These are phyloP conservation scores for Mesorhabditis belari DNA, from an alignment of 2,888 invertebrate species.

Conservation along the genomic window DNA sequence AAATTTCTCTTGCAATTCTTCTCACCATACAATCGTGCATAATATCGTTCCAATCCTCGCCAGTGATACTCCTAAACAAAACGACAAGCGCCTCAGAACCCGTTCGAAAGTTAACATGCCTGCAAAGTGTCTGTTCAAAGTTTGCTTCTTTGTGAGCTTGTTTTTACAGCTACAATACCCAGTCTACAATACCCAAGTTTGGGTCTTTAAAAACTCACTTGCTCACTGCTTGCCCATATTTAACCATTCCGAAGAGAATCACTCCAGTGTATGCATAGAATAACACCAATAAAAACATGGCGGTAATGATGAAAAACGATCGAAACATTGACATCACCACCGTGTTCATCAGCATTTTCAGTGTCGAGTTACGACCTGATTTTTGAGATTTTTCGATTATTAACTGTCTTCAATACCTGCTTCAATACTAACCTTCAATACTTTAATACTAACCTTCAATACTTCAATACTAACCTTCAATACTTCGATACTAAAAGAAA, in stretches of 20 bases:
- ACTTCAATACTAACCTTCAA: neutral
- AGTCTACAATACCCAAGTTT: too few species aligned
- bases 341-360: slow-evolving; percentile 99
- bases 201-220: slow-evolving; percentile 35
- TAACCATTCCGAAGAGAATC: slow-evolving; percentile 95
- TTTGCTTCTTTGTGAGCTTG: too few species aligned
- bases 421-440: too few species aligned
- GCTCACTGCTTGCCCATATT: slow-evolving; percentile 89
- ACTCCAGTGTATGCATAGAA: slow-evolving; percentile 97
- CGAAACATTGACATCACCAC: slow-evolving; percentile 99
- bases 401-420: too few species aligned
- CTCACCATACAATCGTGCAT: slow-evolving; percentile 99
- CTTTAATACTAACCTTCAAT: neutral
- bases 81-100: slow-evolving; percentile 87
- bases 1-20: slow-evolving; percentile 58
- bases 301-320: slow-evolving; percentile 94
- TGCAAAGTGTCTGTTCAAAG: slow-evolving; percentile 5
- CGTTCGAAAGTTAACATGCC: slow-evolving; percentile 90
- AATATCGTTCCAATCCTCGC: slow-evolving; percentile 99
- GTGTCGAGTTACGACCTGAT: slow-evolving; percentile 65
- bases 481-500: neutral
- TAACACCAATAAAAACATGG: slow-evolving; percentile 75
- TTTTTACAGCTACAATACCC: neutral
- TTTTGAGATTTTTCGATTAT: too few species aligned
- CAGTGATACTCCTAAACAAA: slow-evolving; percentile 97